Percentiles rank a stretch among this genome's conserved stretches.
These are phyloP conservation scores for Antennarius maculatus DNA, from an alignment of 2,797 vertebrate species.

Conservation along the genomic window DNA sequence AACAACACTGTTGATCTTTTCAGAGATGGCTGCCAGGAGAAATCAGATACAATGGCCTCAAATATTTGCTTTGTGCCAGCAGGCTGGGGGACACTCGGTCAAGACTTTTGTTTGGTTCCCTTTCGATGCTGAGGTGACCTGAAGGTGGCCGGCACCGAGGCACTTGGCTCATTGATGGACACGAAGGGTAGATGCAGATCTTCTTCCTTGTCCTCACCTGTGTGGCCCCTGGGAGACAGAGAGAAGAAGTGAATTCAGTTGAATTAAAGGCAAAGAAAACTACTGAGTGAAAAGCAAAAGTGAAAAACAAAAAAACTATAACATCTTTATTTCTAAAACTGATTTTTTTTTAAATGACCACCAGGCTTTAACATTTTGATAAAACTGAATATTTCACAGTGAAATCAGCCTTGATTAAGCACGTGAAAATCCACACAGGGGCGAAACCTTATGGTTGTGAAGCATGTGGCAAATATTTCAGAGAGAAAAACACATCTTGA, in stretches of 20 bases:
- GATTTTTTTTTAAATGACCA: no score
- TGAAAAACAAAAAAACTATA: no score
- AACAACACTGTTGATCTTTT: slow-evolving; percentile 66
- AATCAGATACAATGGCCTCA: slow-evolving; percentile 74
- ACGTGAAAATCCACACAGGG: no score
- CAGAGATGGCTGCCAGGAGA: slow-evolving; percentile 56
- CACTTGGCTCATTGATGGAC: slow-evolving; percentile 62
- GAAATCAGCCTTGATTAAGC: no score
- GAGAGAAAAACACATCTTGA: no score
- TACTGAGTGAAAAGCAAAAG: no score
- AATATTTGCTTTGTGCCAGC: slow-evolving; percentile 77
- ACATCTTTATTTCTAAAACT: no score
- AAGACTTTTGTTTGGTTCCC: slow-evolving; percentile 63
- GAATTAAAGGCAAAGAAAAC: no score
- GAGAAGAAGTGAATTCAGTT: slow-evolving; percentile 57
- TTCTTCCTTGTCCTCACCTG: slow-evolving; percentile 62
- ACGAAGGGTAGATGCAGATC: slow-evolving; percentile 57
- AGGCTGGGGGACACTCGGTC: slow-evolving; percentile 50
- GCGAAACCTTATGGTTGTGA: no score
- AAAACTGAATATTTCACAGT: no score
- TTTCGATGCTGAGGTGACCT: slow-evolving; percentile 64
- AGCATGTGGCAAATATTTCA: no score
- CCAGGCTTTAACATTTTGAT: no score
- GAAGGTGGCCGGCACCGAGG: slow-evolving; percentile 67
- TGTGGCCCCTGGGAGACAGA: slow-evolving; percentile 45